Base-by-base conservation (phyloP, 2,888 invertebrate species). In the Drosophila colorata region DNA sequence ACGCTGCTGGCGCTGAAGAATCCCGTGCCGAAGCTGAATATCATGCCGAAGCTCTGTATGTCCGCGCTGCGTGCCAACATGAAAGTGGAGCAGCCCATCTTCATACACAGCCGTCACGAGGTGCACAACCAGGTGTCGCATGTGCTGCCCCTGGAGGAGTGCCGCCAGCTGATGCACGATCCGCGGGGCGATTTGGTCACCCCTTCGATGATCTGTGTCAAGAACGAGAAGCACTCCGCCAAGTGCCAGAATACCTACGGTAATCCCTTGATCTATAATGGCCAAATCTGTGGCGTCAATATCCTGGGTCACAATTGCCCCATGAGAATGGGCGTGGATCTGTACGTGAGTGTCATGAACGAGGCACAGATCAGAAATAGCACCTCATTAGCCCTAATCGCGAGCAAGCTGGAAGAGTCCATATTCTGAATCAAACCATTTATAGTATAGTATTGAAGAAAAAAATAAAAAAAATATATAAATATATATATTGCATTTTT, bases 231-330 rank as follows among this genome's bases (percentile, higher is more conserved):
- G 16, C 2, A 1, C 0, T 33, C 57, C 4, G 0, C 3, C 0
- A 11, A 0, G 0, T 85, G 85, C 13, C 56, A 65, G 33, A 11
- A 16, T 0, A 58, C 52, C 14, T 6, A 47, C 1, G 82, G 82
- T 0, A 63, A 46, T 23, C 82, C 85, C 0, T 59, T 81, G 0
- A 28, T 85, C 6, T 16, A 55, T n/a, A 9, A 68, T 0, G 58
- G 48, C 4, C 11, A 18, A 16, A 44, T 85, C 20, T 82, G 86
- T 46, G 82, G 72, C 8, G 25, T 82, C 6, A 85, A 82, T 35
- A 1, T 82, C 1, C 3, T 51, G 18, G 82, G 82, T 3, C 82
- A 73, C 33, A 78, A 76, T 38, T 82, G 82, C 20, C 69, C 76
- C 0, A 1, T 4, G 0, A 6, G 6, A 2, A 2, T 5, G 1